Evolutionary conservation across 2,113 vertebrate species (phyloP), one percentile per base, ranked within the genome.

Genomic region (Mustelus asterias): DNA sequence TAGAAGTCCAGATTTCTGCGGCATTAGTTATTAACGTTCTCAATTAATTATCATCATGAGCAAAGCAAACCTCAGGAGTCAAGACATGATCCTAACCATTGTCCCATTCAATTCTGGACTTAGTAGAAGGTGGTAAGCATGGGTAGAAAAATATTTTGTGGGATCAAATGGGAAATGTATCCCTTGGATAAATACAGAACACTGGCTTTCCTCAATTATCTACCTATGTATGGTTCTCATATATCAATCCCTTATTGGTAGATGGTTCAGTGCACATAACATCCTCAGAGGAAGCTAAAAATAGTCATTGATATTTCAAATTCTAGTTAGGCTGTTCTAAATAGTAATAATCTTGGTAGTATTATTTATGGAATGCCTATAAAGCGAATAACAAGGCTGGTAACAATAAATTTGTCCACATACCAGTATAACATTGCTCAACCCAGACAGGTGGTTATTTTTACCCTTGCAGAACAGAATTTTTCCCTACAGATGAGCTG

Each of bases 391-490:
- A 54, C 18, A 33, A 11, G 20, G 48, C 94, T 76, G 41, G 37
- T 70, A 48, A 94, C 22, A 54, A 72, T 95, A 94, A n/a, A 70
- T 37, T 41, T 69, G n/a, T 94, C 65, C n/a, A 18, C 41, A 14
- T 94, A 26, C 60, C n/a, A 94, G 69, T 54, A 26, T 54, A 72
- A 54, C 70, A 70, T 9, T 72, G 1, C 41, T 95, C 24, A 44
- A 33, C 41, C 94, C 67, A 95, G 94, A 22, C 41, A 76, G 69
- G 67, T 76, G 94, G 94, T 76, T 95, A 76, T 95, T 95, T 72
- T 95, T 95, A 95, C 67, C 69, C 41, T 95, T 95, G 37, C 94
- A 54, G 41, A 70, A 95, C 69, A 95, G 24, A 24, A 95, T 70
- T 95, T 48, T 37, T 29, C 29, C 60, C 89, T 33, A 37, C 60